phyloP scores from a whole-genome alignment of 1,140 invertebrate species.

The Lutraria rhynchaena region DNA sequence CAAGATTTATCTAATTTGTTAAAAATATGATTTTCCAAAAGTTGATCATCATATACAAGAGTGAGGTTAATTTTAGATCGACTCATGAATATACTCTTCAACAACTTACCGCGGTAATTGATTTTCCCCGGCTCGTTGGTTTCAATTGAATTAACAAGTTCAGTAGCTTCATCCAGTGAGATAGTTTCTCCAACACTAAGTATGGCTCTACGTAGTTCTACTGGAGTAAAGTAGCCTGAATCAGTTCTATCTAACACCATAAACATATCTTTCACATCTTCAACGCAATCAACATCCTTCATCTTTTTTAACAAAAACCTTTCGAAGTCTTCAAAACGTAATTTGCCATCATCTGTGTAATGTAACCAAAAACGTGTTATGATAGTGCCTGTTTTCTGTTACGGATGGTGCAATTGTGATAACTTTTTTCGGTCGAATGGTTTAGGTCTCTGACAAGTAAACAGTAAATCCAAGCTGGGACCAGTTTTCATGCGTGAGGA shows the following conservation, averaged over 20 bases:
- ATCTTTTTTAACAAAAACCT: slow-evolving; percentile 33
- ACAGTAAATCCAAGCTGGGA: too few species aligned
- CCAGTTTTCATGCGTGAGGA: too few species aligned
- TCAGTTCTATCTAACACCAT: not conserved
- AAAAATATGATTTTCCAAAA: too few species aligned
- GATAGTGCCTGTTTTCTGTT: not conserved
- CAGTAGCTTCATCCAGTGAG: slow-evolving; percentile 7
- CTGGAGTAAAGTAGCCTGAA: slow-evolving; percentile 20
- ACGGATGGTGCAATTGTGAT: not conserved
- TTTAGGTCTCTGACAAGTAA: too few species aligned
- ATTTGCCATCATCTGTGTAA: slow-evolving; percentile 30
- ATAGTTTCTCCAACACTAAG: slow-evolving; percentile 12
- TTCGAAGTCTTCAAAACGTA: slow-evolving; percentile 47
- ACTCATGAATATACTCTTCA: too few species aligned
- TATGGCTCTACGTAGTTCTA: not conserved
- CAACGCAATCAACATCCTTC: slow-evolving; percentile 29
- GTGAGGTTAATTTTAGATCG: too few species aligned
- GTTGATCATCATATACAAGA: too few species aligned
- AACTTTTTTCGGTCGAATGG: not conserved
- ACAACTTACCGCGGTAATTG: slow-evolving; percentile 25
- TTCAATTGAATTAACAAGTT: slow-evolving; percentile 15
- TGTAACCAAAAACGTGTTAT: not conserved
- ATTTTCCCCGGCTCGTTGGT: slow-evolving; percentile 32
- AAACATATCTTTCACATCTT: slow-evolving; percentile 35
- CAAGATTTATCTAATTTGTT: too few species aligned